A percentile compares a stretch with the other conserved stretches of the same genome.
Conservation (phyloP, 2,888 invertebrate species). For the Polydrusus cervinus region DNA sequence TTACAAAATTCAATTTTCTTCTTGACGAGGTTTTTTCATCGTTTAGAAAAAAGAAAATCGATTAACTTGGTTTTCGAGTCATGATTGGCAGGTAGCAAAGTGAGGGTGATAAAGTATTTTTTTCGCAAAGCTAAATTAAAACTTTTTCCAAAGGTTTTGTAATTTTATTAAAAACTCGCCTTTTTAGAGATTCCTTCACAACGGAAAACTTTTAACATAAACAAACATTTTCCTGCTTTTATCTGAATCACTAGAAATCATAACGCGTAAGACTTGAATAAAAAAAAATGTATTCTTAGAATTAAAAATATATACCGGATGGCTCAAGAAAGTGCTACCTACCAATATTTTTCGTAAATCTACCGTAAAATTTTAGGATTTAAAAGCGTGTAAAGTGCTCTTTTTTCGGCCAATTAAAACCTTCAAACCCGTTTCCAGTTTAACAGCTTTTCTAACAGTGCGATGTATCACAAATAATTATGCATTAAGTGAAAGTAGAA, state of each 20-base stretch:
- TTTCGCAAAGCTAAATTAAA: constrained; percentile 32
- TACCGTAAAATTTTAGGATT: too few species aligned
- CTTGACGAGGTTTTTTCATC: constrained; percentile 45
- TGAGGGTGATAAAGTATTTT: constrained; percentile 45
- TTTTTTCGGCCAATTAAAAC: too few species aligned
- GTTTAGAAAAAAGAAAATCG: constrained; percentile 47
- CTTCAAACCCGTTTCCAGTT: too few species aligned
- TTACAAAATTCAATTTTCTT: constrained; percentile 52
- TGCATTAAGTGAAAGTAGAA: too few species aligned
- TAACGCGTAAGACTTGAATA: too few species aligned
- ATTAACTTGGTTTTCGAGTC: constrained; percentile 40
- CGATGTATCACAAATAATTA: too few species aligned
- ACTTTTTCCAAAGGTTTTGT: constrained; percentile 2
- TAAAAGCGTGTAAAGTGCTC: too few species aligned
- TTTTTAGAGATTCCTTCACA: not conserved
- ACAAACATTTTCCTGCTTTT: not conserved
- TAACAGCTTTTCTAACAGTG: too few species aligned
- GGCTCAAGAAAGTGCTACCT: too few species aligned
- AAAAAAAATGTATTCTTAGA: too few species aligned
- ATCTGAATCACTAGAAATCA: not conserved
- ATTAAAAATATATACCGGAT: too few species aligned
- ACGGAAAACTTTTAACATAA: not conserved
- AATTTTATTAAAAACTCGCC: constrained; percentile 4
- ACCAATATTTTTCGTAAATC: too few species aligned
- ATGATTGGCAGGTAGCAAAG: constrained; percentile 48